Evolutionary conservation across 1,140 invertebrate genomes (phyloP).

Genomic region (Magallana ariakensis): DNA sequence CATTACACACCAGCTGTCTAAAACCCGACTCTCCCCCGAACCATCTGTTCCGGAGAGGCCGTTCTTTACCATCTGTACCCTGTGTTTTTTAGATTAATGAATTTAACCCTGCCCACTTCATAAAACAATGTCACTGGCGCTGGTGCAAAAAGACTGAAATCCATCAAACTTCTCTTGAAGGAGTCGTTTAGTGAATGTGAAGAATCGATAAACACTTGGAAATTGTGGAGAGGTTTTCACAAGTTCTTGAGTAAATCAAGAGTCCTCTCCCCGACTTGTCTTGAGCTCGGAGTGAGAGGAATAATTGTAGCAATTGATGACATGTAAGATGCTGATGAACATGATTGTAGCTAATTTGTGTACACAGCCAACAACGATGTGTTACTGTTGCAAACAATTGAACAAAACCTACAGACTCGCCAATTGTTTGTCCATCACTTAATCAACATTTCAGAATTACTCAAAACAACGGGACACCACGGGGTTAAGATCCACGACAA

Average conservation of each 20-base stretch:
- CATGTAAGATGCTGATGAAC: neutral
- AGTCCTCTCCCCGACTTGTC: conserved; percentile 1
- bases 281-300: neutral
- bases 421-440: conserved; percentile 21
- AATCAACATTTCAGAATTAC: conserved; percentile 6
- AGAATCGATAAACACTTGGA: conserved; percentile 23
- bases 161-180: conserved; percentile 7
- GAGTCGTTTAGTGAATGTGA: neutral
- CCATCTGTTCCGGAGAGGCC: conserved; percentile 59
- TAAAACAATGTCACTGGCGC: neutral
- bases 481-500: neutral
- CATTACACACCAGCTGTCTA: conserved; percentile 61
- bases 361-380: neutral
- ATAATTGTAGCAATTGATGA: conserved; percentile 33
- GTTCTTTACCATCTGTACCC: conserved; percentile 43
- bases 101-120: conserved; percentile 7
- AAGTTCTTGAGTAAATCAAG: conserved; percentile 34
- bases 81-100: conserved; percentile 40
- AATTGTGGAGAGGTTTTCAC: conserved; percentile 9
- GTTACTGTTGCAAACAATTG: neutral
- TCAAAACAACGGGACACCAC: neutral
- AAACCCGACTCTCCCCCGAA: conserved; percentile 52
- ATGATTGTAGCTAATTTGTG: conserved; percentile 14
- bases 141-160: conserved; percentile 14
- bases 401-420: neutral